A percentile compares a stretch with the other conserved stretches of the same genome.
These are phyloP conservation scores for Anolis carolinensis DNA, from an alignment of 2,113 vertebrate species.

Conservation along the genomic window DNA sequence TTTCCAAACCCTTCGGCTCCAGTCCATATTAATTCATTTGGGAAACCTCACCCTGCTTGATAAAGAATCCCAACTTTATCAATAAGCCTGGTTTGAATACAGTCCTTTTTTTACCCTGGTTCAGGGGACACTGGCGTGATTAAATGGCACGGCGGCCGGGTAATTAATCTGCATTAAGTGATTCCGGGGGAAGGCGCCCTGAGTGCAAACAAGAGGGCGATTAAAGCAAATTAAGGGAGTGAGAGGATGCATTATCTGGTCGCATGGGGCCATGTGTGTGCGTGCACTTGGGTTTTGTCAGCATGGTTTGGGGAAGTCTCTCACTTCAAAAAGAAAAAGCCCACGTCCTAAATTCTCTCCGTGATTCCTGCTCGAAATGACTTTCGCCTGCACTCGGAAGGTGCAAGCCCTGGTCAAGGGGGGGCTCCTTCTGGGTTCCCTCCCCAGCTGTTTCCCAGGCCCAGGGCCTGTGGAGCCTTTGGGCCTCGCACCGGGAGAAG, in stretches of 20 bases:
- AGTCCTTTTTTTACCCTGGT: neutral
- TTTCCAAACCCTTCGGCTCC: neutral
- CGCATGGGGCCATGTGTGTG: neutral
- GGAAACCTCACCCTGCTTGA: neutral
- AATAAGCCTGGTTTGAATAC: neutral
- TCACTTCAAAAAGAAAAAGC: too few species aligned
- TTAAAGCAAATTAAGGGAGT: neutral
- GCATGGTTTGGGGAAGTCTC: too few species aligned
- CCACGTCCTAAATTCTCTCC: too few species aligned
- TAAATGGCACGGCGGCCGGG: neutral
- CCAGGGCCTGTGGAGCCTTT: neutral
- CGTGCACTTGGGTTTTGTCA: neutral
- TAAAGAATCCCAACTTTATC: neutral
- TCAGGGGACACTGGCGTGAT: neutral
- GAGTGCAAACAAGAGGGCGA: neutral
- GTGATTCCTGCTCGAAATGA: too few species aligned
- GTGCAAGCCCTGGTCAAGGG: neutral
- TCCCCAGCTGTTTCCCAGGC: too few species aligned
- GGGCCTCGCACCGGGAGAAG: too few species aligned
- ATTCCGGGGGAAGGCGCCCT: neutral
- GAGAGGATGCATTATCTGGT: neutral
- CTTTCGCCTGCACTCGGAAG: neutral
- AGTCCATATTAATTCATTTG: neutral
- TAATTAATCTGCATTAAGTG: slow-evolving; percentile 6
- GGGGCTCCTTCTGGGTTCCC: too few species aligned